Evolutionary conservation across 2,888 invertebrate genomes (phyloP).

Genomic region (Lottia scabra): DNA sequence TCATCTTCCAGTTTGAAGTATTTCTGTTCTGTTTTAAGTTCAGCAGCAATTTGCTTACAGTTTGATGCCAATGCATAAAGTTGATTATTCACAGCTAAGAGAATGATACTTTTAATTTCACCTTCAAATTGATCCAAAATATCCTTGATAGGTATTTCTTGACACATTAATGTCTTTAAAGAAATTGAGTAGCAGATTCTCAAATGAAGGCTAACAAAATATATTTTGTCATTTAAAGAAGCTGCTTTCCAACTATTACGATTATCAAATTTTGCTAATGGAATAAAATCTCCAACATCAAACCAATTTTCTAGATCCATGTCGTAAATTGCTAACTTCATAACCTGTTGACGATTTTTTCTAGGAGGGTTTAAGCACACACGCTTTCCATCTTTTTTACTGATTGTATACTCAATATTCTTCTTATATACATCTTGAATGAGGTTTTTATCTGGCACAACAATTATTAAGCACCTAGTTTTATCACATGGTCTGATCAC

Average conservation of each 20-base stretch:
- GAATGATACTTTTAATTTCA: constrained; percentile 15
- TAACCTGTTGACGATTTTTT: background rate
- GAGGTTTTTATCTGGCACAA: background rate
- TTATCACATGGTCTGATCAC: background rate
- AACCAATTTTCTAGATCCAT: constrained; percentile 1
- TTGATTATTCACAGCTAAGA: constrained; percentile 6
- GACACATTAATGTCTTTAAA: constrained; percentile 3
- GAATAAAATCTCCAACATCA: background rate
- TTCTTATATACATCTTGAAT: background rate
- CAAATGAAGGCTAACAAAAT: constrained; percentile 11
- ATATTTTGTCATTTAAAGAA: constrained; percentile 3
- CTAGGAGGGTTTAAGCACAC: background rate
- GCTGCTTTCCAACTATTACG: constrained; percentile 12
- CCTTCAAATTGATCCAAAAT: constrained; percentile 15
- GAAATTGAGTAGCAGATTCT: constrained; percentile 6
- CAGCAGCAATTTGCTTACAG: background rate
- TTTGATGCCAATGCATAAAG: constrained; percentile 18
- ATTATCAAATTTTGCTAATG: constrained; percentile 11
- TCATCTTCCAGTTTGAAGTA: constrained; percentile 13
- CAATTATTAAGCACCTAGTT: background rate
- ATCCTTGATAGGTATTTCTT: background rate
- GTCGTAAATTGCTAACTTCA: background rate
- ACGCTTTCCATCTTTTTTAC: background rate
- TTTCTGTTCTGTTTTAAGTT: constrained; percentile 17
- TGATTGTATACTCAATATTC: background rate